These are phyloP conservation scores for Pachyseris speciosa DNA, from an alignment of 64 coral and sea anemone genomes.

Conservation along the genomic window DNA sequence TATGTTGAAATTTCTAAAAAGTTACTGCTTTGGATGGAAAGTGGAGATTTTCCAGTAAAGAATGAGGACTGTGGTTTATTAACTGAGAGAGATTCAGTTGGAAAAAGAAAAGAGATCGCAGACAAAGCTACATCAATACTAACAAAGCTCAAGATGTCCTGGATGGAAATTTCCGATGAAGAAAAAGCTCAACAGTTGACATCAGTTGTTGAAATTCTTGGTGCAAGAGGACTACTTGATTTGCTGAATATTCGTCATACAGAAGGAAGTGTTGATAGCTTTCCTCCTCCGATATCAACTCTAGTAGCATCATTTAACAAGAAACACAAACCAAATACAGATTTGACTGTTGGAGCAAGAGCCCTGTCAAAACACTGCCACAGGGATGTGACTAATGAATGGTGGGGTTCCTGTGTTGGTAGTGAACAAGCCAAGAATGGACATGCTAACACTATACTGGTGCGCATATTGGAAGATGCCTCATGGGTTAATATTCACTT, in stretches of 20 bases:
- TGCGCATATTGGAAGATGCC: conserved; percentile 67
- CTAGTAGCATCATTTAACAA: conserved; percentile 73
- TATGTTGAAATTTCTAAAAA: conserved; percentile 52
- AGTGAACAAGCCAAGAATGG: conserved; percentile 84
- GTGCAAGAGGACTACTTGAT: conserved; percentile 65
- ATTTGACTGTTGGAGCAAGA: conserved; percentile 83
- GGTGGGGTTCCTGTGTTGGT: conserved; percentile 86
- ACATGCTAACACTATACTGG: conserved; percentile 49
- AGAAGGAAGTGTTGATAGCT: conserved; percentile 77
- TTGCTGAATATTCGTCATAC: conserved; percentile 85
- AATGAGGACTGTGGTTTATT: conserved; percentile 44
- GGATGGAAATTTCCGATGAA: background rate
- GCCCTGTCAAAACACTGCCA: conserved; percentile 94
- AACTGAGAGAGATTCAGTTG: background rate
- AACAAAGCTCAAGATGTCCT: conserved; percentile 27
- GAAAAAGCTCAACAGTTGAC: conserved; percentile 2
- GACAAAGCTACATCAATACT: conserved; percentile 9
- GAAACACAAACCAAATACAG: conserved; percentile 73
- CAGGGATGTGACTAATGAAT: conserved; percentile 67
- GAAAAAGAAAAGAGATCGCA: background rate
- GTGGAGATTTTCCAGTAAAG: conserved; percentile 2
- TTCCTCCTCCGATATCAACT: conserved; percentile 56
- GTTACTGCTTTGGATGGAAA: conserved; percentile 38
- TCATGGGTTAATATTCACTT: conserved; percentile 95
- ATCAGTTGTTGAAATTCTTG: conserved; percentile 33